Evolutionary conservation across 2,113 vertebrate species (phyloP).

Genomic region (Eulacestoma nigropectus): DNA sequence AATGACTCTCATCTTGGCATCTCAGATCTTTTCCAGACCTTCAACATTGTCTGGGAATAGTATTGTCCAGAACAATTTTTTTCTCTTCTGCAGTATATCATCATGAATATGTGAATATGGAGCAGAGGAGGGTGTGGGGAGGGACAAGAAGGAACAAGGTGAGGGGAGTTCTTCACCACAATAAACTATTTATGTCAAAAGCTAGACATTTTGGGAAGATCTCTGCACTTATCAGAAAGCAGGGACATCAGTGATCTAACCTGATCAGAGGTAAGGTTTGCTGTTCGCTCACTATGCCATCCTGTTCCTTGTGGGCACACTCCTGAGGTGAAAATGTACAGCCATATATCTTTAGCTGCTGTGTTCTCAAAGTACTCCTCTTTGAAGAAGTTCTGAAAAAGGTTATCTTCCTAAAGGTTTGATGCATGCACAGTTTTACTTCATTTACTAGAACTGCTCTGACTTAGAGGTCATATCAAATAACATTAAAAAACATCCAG

Average conservation of each 20-base stretch:
- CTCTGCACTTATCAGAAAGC: neutral
- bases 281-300: neutral
- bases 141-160: accelerated
- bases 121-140: accelerated
- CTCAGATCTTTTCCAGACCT: neutral
- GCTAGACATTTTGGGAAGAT: neutral
- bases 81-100: accelerated
- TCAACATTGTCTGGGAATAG: neutral
- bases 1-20: neutral
- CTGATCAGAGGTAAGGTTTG: neutral
- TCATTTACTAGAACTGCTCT: neutral
- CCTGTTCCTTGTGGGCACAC: neutral
- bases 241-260: neutral
- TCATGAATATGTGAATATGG: neutral
- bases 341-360: neutral
- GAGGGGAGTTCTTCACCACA: neutral
- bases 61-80: neutral
- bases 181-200: neutral
- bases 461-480: neutral
- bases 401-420: neutral
- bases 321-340: neutral
- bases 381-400: neutral
- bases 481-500: neutral
- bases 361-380: neutral
- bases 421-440: neutral